Percentiles rank a stretch among this genome's conserved stretches.
phyloP scores from a whole-genome alignment of 2,113 vertebrate genomes.

The Neolamprologus cancellatus region DNA sequence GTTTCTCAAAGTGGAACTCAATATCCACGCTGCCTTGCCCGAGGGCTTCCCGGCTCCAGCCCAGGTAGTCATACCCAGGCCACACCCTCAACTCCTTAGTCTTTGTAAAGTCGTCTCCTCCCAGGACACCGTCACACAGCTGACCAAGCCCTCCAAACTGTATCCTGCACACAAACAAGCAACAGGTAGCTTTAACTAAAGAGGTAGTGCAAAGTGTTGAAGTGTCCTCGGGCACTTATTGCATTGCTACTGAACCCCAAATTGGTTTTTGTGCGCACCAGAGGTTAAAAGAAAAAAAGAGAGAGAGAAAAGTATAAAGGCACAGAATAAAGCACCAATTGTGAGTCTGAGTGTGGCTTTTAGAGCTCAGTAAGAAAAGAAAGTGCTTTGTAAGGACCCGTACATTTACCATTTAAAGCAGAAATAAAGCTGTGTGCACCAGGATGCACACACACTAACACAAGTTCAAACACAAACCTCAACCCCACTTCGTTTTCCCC shows the following conservation, averaged over 20 bases:
- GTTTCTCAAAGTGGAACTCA: constrained; percentile 86
- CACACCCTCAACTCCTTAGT: constrained; percentile 84
- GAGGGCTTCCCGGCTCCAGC: constrained; percentile 80
- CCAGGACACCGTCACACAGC: constrained; percentile 83
- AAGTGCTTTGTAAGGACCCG: background rate
- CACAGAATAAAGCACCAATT: background rate
- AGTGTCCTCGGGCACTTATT: background rate
- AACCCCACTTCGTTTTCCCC: background rate
- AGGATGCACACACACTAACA: background rate
- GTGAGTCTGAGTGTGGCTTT: background rate
- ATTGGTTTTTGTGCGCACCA: background rate
- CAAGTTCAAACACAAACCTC: background rate
- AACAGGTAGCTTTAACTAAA: background rate
- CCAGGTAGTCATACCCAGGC: constrained; percentile 90
- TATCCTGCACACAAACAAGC: constrained; percentile 62
- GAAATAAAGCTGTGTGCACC: background rate
- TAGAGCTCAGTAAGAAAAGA: background rate
- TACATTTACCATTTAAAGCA: background rate
- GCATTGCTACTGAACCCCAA: background rate
- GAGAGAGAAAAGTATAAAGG: background rate
- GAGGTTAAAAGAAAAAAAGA: background rate
- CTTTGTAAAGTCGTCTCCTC: constrained; percentile 82
- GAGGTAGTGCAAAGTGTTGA: background rate
- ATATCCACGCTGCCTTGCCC: constrained; percentile 78
- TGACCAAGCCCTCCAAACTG: constrained; percentile 89